Base-by-base conservation (phyloP, 1,140 invertebrate species). In the Drosophila setifemur region DNA sequence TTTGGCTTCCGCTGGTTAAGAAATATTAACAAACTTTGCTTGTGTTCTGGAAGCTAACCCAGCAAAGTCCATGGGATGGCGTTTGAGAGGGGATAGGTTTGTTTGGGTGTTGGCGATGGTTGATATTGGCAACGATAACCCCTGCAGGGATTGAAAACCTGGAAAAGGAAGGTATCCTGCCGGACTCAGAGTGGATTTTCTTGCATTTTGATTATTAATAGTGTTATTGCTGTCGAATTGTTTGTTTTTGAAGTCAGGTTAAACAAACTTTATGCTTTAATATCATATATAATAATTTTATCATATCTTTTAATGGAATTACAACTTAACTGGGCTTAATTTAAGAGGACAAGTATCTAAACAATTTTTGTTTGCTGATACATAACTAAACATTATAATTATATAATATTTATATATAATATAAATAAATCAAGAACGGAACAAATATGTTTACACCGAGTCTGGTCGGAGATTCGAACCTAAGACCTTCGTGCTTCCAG, bases 121-220 rank as follows among this genome's bases (percentile, higher is more conserved):
- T 86, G 81, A 86, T 82, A 86, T 86, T 86, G 81, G 81, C 81
- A 86, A 86, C 81, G 57, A 31, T n/a, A n/a, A n/a, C n/a, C n/a
- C n/a, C n/a, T n/a, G n/a, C n/a, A 58, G 49, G 23, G 21, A 26
- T 6, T 47, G 18, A 11, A 14, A 31, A 19, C 12, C 16, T 37
- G 33, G 31, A 12, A 9, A 14, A 12, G 40, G 40, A 3, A 44
- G 76, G 81, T 71, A 66, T 71, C 55, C 54, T 28, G 25, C 31
- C 55, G 28, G 23, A 16, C 31, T 21, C 14, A 45, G 68, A 42
- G 40, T 72, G 26, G 57, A 21, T 48, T 54, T 58, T 53, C 54
- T 40, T 74, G 74, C 71, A 74, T 69, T 83, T 85, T 53, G 52
- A 50, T 83, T 85, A 72, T 71, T 83, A 83, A 83, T 73, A 71